Evolutionary conservation across 2,888 invertebrate species (phyloP).

Genomic region (Arctia plantaginis): DNA sequence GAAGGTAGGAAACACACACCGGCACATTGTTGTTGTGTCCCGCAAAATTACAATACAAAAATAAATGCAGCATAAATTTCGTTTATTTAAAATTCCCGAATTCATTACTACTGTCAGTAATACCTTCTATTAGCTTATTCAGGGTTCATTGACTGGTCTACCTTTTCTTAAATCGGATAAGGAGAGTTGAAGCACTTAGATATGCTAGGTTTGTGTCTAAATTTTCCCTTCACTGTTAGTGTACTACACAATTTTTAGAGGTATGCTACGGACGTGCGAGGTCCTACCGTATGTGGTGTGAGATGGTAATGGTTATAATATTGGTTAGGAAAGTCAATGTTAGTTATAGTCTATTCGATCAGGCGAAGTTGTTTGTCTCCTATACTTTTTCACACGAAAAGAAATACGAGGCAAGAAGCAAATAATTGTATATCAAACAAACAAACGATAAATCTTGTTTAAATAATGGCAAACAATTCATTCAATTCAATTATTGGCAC

Average conservation of each 20-base stretch:
- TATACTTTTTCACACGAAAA: not conserved
- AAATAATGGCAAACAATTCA: slow-evolving; percentile 34
- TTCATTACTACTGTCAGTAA: no score
- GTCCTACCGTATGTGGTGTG: not conserved
- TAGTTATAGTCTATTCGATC: not conserved
- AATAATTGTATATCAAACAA: not conserved
- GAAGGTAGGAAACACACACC: no score
- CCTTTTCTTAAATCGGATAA: not conserved
- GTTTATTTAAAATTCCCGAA: no score
- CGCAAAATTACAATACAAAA: no score
- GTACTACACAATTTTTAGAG: not conserved
- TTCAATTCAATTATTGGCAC: slow-evolving; percentile 29
- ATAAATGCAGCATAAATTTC: no score
- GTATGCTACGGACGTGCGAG: not conserved
- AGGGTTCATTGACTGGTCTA: not conserved
- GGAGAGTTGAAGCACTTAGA: not conserved
- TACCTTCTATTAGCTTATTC: not conserved
- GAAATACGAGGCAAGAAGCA: not conserved
- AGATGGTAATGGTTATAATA: no score
- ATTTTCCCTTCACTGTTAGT: not conserved
- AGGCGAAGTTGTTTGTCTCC: not conserved
- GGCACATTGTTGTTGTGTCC: no score
- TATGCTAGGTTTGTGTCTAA: not conserved
- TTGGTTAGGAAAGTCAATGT: not conserved
- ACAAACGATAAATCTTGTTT: slow-evolving; percentile 20